phyloP scores from a whole-genome alignment of 2,113 vertebrate genomes.

The Myiopsitta monachus region DNA sequence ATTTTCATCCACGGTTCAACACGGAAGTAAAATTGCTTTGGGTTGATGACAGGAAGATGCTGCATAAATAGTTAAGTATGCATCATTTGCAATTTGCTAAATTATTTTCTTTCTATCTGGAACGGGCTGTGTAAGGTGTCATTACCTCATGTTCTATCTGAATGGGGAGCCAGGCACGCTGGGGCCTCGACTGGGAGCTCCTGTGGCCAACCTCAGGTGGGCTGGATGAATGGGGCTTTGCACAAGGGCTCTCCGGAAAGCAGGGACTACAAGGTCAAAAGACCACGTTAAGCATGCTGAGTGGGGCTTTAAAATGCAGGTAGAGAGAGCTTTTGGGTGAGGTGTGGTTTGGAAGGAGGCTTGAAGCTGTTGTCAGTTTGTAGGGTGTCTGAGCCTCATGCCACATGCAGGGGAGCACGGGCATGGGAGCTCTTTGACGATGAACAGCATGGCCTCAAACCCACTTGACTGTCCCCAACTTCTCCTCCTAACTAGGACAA shows the following conservation, averaged over 20 bases:
- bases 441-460: neutral
- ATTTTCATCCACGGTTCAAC: slow-evolving; percentile 60
- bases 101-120: slow-evolving; percentile 69
- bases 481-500: neutral
- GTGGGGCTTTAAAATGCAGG: neutral
- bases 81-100: slow-evolving; percentile 69
- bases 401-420: fast-evolving
- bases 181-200: neutral
- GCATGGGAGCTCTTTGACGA: neutral
- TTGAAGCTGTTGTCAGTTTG: neutral
- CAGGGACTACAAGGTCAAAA: neutral
- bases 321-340: neutral
- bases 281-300: neutral
- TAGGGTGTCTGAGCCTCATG: neutral
- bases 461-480: neutral
- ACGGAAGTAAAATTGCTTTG: slow-evolving; percentile 68
- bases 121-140: slow-evolving; percentile 44
- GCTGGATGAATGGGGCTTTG: neutral
- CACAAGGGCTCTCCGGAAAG: neutral
- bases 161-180: neutral
- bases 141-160: slow-evolving; percentile 31
- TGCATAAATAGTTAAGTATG: slow-evolving; percentile 69
- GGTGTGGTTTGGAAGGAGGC: neutral
- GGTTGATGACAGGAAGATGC: slow-evolving; percentile 71
- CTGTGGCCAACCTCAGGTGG: neutral